Percentiles rank a stretch among this genome's conserved stretches.
phyloP scores from a whole-genome alignment of 2,888 invertebrate species.

The Ephialtes manifestator region DNA sequence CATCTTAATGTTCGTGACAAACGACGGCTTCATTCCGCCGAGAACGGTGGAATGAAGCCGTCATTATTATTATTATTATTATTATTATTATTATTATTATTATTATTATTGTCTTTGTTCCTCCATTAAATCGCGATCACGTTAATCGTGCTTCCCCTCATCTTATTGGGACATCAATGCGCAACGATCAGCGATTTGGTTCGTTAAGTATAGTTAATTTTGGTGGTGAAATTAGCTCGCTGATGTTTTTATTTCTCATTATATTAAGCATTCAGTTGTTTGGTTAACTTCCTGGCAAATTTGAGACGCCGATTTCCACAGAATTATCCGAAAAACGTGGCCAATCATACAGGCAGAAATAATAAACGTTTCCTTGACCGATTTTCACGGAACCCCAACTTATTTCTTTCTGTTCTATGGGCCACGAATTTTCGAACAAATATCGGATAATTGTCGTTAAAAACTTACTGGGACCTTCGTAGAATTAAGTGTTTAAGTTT shows the following conservation, averaged over 20 bases:
- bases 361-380: not conserved
- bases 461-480: not conserved
- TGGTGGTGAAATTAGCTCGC: constrained; percentile 53
- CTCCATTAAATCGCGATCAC: constrained; percentile 37
- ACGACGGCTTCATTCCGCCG: too few species aligned
- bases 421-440: constrained; percentile 30
- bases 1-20: too few species aligned
- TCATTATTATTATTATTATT: not conserved
- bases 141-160: constrained; percentile 77
- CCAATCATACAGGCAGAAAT: constrained; percentile 14
- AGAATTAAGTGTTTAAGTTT: constrained; percentile 56
- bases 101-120: constrained; percentile 28
- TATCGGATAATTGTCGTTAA: constrained; percentile 5
- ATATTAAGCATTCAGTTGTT: constrained; percentile 70
- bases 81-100: not conserved
- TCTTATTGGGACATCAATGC: constrained; percentile 67
- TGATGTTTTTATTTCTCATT: constrained; percentile 66
- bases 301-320: constrained; percentile 34
- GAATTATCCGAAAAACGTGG: constrained; percentile 12
- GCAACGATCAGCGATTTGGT: constrained; percentile 72
- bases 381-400: not conserved
- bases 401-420: constrained; percentile 53
- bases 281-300: constrained; percentile 29
- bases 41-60: too few species aligned
- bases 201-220: constrained; percentile 72